phyloP scores from a whole-genome alignment of 2,888 invertebrate genomes.

The Sminthurinus aureus region DNA sequence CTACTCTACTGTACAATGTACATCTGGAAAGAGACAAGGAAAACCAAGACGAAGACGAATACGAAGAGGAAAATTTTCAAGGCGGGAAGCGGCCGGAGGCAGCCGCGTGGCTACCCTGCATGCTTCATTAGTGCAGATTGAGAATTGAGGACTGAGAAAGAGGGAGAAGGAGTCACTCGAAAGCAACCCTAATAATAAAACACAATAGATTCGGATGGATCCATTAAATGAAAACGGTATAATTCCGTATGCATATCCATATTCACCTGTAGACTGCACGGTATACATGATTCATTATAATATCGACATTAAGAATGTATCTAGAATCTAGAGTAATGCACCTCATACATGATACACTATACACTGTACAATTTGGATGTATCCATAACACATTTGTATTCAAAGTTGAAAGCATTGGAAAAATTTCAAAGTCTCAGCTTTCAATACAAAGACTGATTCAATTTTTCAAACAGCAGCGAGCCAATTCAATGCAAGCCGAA shows the following conservation, averaged over 20 bases:
- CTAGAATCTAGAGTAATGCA: too few relatives aligned
- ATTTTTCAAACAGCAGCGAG: constrained; percentile 25
- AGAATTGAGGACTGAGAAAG: neutral
- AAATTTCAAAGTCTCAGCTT: constrained; percentile 6
- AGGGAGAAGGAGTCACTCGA: constrained; percentile 27
- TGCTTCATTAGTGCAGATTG: constrained; percentile 55
- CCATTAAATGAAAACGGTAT: constrained; percentile 1
- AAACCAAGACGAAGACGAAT: neutral
- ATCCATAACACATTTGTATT: neutral
- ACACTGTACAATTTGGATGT: neutral
- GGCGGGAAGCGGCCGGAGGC: constrained; percentile 56
- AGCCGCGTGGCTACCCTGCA: constrained; percentile 59
- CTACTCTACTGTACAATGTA: neutral
- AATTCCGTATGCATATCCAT: neutral
- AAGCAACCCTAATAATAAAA: constrained; percentile 42
- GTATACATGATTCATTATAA: neutral
- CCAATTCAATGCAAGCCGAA: neutral
- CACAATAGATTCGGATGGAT: constrained; percentile 24
- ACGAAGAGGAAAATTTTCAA: constrained; percentile 46
- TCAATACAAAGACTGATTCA: constrained; percentile 29
- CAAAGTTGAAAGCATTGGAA: neutral
- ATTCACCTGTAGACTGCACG: neutral
- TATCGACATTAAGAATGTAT: too few relatives aligned
- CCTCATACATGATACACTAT: neutral
- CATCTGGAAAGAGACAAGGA: neutral